Evolutionary conservation across 2,113 vertebrate species (phyloP), one percentile per base, ranked within the genome.

Genomic region (Neolamprologus longior): DNA sequence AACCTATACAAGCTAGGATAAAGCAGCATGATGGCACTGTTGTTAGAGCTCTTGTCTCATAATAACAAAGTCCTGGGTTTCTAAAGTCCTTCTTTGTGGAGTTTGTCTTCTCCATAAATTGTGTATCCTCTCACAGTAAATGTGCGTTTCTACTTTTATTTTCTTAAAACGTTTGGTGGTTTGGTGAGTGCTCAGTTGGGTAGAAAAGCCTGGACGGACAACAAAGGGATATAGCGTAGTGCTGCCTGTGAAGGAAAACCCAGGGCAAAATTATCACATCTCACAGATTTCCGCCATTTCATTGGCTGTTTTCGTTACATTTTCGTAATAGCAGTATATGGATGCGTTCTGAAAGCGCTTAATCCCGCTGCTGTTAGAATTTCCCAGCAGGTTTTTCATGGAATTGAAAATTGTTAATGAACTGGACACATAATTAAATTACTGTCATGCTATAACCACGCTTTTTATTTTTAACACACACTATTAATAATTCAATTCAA

Each of bases 191-290:
- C 61, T 66, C 10, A 66, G 10, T 37, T 66, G 31, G 31, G 7
- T 37, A 66, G 61, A 47, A 73, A 28, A 73, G 42, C 14, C 9
- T 47, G 42, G 71, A 50, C 24, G 9, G 9, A 47, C 13, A 47
- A 19, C 5, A 15, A 17, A 52, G 26, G 73, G 9, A 13, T 31
- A n/a, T 31, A 19, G 9, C 4, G 10, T 5, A 13, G 5, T 11
- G 17, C 3, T 31, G 19, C 89, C 93, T 91, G 80, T 53, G 26
- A 91, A 78, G 2, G 40, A 1, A 7, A 9, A 26, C 8, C 5
- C 5, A 52, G 89, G 88, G 81, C 7, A 6, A 50, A 47, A 31
- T 33, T 4, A 0, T 2, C 1, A 10, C 2, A 7, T 0, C 0
- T 1, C 0, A 0, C 1, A 1, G 4, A 2, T 40, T 28, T 86